Base-by-base conservation (phyloP, 2,113 vertebrate species). In the Eulemur rufifrons region DNA sequence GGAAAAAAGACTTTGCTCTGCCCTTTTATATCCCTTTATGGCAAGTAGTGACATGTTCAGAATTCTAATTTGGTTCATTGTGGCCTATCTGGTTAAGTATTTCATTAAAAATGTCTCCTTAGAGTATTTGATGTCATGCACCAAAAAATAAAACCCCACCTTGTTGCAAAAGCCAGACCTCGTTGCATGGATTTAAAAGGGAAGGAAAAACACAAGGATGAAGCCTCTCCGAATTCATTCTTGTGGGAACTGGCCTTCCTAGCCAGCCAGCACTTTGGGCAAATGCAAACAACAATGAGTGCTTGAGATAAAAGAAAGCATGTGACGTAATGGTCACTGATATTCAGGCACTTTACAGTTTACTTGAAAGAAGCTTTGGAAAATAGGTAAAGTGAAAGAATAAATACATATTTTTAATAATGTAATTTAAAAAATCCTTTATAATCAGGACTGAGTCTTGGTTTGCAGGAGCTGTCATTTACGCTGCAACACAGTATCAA, bases 391-490 rank as follows among this genome's bases (percentile, higher is more conserved):
- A 61, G 64, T 69, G 86, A 91, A 90, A 97, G 61, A 95, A 80
- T 20, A 97, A 93, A 94, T 64, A 68, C 66, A 47, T 92, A 95
- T 98, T 98, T 98, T 96, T 98, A 84, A 97, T 97, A 96, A 94
- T 42, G 87, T 84, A 95, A 93, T 97, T 96, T 85, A 77, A 96
- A 66, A 69, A 4, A 94, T 64, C 92, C 90, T 96, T 96, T 96
- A 97, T 96, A 94, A 94, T 92, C 94, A 95, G 96, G 89, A 95
- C 94, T 15, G 95, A 73, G 94, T 90, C 96, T 91, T 94, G 92
- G 96, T 96, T 91, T 61, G 87, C 81, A 68, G 86, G 92, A 82
- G 80, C 96, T 93, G 89, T 95, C 89, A 42, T 83, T 89, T 59
- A 83, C 63, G 86, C 85, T 6, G 56, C 95, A 73, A 64, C 94